Percentiles rank a stretch among this genome's conserved stretches.
Evolutionary conservation across 1,140 invertebrate species (phyloP).

Genomic region (Drosophila ercepeae): DNA sequence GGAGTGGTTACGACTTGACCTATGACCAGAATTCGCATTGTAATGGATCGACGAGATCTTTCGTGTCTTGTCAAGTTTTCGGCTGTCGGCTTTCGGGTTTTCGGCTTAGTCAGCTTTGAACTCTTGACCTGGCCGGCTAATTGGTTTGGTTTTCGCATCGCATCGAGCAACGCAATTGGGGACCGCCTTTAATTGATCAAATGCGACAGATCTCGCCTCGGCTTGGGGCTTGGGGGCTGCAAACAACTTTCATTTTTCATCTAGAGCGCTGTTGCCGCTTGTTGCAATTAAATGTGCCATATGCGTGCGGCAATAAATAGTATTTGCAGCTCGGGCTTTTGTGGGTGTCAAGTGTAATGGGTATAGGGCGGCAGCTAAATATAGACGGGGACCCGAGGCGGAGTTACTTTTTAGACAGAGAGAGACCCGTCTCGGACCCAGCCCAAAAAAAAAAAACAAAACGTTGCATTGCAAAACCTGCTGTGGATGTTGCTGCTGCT

Average conservation of each 20-base stretch:
- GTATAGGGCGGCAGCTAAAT: slow-evolving; percentile 76
- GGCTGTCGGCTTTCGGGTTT: slow-evolving; percentile 12
- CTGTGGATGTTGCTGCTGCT: slow-evolving; percentile 43
- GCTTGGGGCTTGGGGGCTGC: slow-evolving; percentile 27
- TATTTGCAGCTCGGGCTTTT: slow-evolving; percentile 41
- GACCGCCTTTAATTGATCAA: slow-evolving; percentile 72
- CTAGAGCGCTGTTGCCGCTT: slow-evolving; percentile 38
- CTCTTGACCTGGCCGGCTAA: slow-evolving; percentile 71
- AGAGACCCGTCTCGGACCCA: slow-evolving; percentile 31
- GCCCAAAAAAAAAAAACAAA: slow-evolving; percentile 59
- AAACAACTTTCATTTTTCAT: slow-evolving; percentile 81
- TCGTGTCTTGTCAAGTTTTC: slow-evolving; percentile 8
- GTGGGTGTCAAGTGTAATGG: slow-evolving; percentile 80
- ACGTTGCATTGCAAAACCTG: slow-evolving; percentile 59
- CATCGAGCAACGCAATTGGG: slow-evolving; percentile 59
- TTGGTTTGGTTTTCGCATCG: slow-evolving; percentile 57
- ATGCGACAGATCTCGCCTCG: slow-evolving; percentile 47
- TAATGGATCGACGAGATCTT: slow-evolving; percentile 31
- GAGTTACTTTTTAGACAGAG: slow-evolving; percentile 23
- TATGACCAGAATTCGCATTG: slow-evolving; percentile 52
- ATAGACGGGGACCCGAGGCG: slow-evolving; percentile 52
- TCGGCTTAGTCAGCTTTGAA: slow-evolving; percentile 57
- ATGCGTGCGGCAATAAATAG: slow-evolving; percentile 45
- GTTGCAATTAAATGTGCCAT: slow-evolving; percentile 77
- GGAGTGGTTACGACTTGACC: slow-evolving; percentile 37